Base-by-base conservation (phyloP, 2,113 vertebrate species). In the Perccottus glenii region DNA sequence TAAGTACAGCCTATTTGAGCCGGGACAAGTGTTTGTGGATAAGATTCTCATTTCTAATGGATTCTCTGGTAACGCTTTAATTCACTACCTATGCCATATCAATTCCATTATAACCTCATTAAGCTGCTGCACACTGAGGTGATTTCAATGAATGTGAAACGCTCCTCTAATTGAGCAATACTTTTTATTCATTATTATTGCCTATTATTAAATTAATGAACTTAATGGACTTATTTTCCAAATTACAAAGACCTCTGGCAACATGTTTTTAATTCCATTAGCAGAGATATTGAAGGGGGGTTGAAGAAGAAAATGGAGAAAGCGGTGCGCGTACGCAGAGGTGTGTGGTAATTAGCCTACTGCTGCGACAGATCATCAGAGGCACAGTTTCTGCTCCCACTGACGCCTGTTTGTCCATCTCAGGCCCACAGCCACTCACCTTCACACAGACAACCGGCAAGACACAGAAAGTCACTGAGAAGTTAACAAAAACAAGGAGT, bases 171-270 rank as follows among this genome's bases (percentile, higher is more conserved):
- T 89, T 90, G 90, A 85, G 90, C 86, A 87, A 88, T 88, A 86
- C 86, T 90, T 91, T 89, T 86, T 84, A 85, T 87, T 92, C 85
- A 89, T 91, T 89, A 89, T 88, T 88, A 90, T 90, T 82, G 83
- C 79, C 85, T 70, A 81, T 92, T 92, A 92, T 92, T 91, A 91
- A 90, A 91, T 91, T 91, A 91, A 90, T 92, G 88, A 91, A 91
- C 85, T 86, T 88, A 90, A 92, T 90, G 87, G 89, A 85, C 80
- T 89, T 83, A 80, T 88, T 91, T 86, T 83, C 82, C 81, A 84
- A 86, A 90, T 89, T 82, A 82, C 87, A 77, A 80, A 77, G 84
- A 85, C 83, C 84, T 74, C 87, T 77, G 83, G 86, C 87, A 87
- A 87, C 84, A 86, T 84, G 82, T 83, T 87, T 89, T 87, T 88